Evolutionary conservation across 2,888 invertebrate genomes (phyloP), one percentile per base, ranked within the genome.

Genomic region (Drosophila putrida): DNA sequence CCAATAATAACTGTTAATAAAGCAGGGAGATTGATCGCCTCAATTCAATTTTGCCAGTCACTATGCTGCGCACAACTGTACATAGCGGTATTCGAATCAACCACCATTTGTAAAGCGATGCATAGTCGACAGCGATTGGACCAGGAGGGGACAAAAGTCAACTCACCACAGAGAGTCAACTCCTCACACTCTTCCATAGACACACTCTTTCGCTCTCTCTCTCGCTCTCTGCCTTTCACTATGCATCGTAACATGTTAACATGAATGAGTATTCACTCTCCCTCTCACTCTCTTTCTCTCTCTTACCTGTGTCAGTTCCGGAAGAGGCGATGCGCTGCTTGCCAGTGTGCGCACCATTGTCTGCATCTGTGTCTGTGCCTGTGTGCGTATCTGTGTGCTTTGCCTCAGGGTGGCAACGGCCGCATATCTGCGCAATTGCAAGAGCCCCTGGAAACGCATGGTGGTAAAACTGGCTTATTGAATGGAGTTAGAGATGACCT

Each of bases 261-360:
- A n/a, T n/a, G n/a, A n/a, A n/a, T n/a, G n/a, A n/a, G n/a, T n/a
- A n/a, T n/a, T 46, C 50, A 13, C 50, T 31, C 39, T n/a, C 25
- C 11, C 38, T 28, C 33, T 15, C 36, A 20, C 20, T n/a, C 27
- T 44, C 20, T 8, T 27, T 13, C 20, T 49, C 20, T 11, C 11
- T 11, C 55, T 79, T 81, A 88, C 85, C 85, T 85, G 86, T 5
- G 85, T 85, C 9, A 88, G 61, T 49, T 85, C 75, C 41, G 88
- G 88, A 64, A 75, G 60, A 36, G 81, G 57, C 44, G 86, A 72
- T 51, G 80, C 75, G 67, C 84, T 84, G 64, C 87, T 84, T 35
- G 87, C 77, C 72, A 85, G 66, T 50, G 71, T 80, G 63, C 85
- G 88, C 73, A 76, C 43, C 55, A 54, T 28, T 33, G 55, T 31